phyloP scores from a whole-genome alignment of 2,113 vertebrate species.

The Gopherus evgoodei region DNA sequence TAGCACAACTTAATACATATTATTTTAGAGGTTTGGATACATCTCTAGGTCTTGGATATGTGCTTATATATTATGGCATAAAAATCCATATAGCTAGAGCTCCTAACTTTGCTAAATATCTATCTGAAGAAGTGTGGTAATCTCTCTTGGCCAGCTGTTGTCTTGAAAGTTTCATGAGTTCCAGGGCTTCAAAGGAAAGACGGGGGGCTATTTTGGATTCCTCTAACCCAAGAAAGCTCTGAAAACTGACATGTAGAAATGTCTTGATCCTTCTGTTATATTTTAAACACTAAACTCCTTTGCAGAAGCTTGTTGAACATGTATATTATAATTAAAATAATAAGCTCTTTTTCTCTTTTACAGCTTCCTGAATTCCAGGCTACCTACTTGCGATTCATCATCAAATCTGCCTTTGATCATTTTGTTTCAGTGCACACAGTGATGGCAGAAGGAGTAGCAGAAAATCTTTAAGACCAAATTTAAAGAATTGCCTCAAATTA shows the following conservation, averaged over 20 bases:
- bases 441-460: slow-evolving; percentile 80
- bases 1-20: not conserved
- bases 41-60: not conserved
- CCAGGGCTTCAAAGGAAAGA: not conserved
- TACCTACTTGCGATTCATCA: slow-evolving; percentile 90
- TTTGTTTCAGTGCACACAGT: slow-evolving; percentile 93
- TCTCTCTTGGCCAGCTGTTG: not conserved
- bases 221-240: not conserved
- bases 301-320: not conserved
- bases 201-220: not conserved
- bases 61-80: not conserved
- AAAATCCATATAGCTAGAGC: not conserved
- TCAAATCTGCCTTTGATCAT: slow-evolving; percentile 90
- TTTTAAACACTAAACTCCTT: not conserved
- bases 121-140: not conserved
- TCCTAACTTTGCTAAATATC: not conserved
- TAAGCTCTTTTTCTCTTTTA: slow-evolving; percentile 42
- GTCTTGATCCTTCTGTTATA: not conserved
- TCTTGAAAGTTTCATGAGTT: not conserved
- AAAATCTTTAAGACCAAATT: slow-evolving; percentile 26
- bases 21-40: not conserved
- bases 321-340: not conserved
- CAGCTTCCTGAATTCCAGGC: slow-evolving; percentile 86
- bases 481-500: not conserved
- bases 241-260: not conserved